phyloP scores from a whole-genome alignment of 2,888 invertebrate genomes.

The Caenorhabditis zanzibari region DNA sequence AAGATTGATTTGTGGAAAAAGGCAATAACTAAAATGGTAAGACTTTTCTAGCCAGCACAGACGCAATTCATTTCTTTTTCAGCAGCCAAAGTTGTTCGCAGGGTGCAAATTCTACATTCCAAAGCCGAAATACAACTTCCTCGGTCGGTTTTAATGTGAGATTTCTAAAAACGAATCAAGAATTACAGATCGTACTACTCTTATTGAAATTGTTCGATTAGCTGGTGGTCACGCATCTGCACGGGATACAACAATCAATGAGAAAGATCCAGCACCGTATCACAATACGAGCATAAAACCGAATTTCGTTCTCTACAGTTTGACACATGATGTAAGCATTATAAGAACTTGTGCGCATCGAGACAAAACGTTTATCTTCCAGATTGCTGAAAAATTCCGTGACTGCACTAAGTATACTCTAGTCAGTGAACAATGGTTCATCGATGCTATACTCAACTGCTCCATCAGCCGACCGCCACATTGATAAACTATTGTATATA shows the following conservation, averaged over 20 bases:
- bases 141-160: constrained; percentile 41
- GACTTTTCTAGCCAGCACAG: no score
- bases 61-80: constrained; percentile 8
- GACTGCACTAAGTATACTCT: constrained; percentile 50
- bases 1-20: constrained; percentile 58
- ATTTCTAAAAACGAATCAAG: no score
- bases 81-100: constrained; percentile 67
- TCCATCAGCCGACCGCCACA: constrained; percentile 45
- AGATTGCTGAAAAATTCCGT: constrained; percentile 57
- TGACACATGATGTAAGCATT: constrained; percentile 50
- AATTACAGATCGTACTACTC: constrained; percentile 37
- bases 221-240: constrained; percentile 47
- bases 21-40: constrained; percentile 48
- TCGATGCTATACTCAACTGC: constrained; percentile 55
- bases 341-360: no score
- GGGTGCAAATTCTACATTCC: constrained; percentile 69
- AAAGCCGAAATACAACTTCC: constrained; percentile 39
- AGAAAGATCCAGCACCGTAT: constrained; percentile 48
- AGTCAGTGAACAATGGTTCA: constrained; percentile 59
- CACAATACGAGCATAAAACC: constrained; percentile 40
- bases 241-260: constrained; percentile 30
- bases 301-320: constrained; percentile 57
- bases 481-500: constrained; percentile 3
- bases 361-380: constrained; percentile 9
- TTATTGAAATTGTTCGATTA: constrained; percentile 49